Base-by-base conservation (phyloP, 1,140 invertebrate species). In the Aradophagus sp. region DNA sequence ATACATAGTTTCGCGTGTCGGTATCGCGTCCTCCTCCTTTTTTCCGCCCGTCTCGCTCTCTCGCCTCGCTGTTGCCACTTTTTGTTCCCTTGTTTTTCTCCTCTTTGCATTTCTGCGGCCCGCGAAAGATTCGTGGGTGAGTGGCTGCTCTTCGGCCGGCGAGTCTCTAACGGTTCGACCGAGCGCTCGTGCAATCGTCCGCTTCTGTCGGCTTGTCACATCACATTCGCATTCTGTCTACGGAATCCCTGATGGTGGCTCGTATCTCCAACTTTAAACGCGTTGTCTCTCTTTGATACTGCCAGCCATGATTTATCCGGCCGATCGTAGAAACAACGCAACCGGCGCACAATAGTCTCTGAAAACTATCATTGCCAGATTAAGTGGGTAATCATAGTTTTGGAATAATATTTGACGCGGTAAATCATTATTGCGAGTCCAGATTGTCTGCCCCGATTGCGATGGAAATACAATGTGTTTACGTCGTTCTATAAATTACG, bases 1-100 rank as follows among this genome's bases (percentile, higher is more conserved):
- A 74, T 72, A 69, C 74, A 69, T 72, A 76, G 68, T 72, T 74
- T 72, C 68, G 67, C 68, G 67, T 68, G 67, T 73, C 50, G 63
- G 35, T 35, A 44, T 59, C 35, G 34, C 55, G 16, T 59, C 44
- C 19, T 42, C 8, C 45, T 20, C 45, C 45, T 52, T 13, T 59
- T 53, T 29, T 29, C 10, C n/a, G n/a, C n/a, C n/a, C n/a, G n/a
- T n/a, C 27, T 29, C 10, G 6, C 23, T 53, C 44, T 67, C 42
- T 65, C 19, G 34, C 34, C 44, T 50, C 45, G 19, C 39, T 61
- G 44, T 56, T n/a, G 42, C 53, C 52, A 38, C 29, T 67, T 59
- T 67, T 58, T 67, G 39, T 59, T 2, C 55, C 14, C 53, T 67
- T 41, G 63, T 59, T 59, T 67, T 67, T 29, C 45, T 41, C 65